Base-by-base conservation (phyloP, 2,113 vertebrate species). In the Steatornis caripensis region DNA sequence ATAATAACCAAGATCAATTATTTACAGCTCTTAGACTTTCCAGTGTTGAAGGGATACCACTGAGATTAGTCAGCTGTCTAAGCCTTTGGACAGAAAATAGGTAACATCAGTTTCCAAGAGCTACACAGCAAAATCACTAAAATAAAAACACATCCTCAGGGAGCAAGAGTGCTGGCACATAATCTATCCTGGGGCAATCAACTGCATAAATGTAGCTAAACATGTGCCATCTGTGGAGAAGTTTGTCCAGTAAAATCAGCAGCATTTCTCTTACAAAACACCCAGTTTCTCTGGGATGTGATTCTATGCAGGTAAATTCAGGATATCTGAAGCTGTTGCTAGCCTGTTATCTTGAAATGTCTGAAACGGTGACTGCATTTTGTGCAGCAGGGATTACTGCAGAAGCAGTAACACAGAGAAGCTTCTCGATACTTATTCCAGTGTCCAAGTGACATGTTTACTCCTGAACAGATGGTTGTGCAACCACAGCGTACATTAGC, bases 201-300 rank as follows among this genome's bases (percentile, higher is more conserved):
- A 85, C 80, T 96, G 66, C 43, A 89, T 87, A 96, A 96, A 95
- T 68, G 37, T 84, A 93, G 46, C 81, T 95, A 92, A 94, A 86
- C 30, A 70, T 72, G 76, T 45, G 41, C 85, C 93, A 97, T 98
- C 90, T 96, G 66, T 95, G 91, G 65, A 89, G 39, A 37, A 86
- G 18, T 89, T 84, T 92, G 53, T 39, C 62, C 45, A 87, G 53
- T 3, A 34, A 85, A 96, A 84, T 82, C 72, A 87, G 19, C 54
- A 92, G 26, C 72, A 49, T 83, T 94, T 77, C 49, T 82, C 34
- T 91, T 78, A 87, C 36, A 87, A 92, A 93, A 58, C 18, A 80
- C 2, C 1, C 7, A 51, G 3, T 78, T 83, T 57, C 29, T 95
- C 53, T 91, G 39, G 48, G 46, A 91, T 74, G 23, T 36, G 65